Evolutionary conservation across 2,113 vertebrate species (phyloP), one percentile per base, ranked within the genome.

Genomic region (Psittacus erithacus): DNA sequence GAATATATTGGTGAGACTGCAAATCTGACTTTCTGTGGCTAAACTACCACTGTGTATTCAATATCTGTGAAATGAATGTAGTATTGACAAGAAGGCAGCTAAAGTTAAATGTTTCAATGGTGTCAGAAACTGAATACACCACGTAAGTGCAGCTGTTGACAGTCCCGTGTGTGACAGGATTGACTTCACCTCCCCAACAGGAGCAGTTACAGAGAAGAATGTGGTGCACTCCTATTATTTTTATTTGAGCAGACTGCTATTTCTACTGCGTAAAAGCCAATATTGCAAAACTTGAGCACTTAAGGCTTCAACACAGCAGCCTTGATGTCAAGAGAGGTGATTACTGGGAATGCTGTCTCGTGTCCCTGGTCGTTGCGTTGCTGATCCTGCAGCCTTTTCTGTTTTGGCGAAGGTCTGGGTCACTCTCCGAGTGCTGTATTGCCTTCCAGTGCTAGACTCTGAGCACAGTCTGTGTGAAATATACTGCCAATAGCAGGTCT

Each of bases 301-400:
- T 46, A 12, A 59, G 52, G 11, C 69, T 55, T 62, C 49, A 35
- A 6, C 8, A 15, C 47, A 38, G 47, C 47, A 63, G 38, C 18
- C 31, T 75, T 27, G 18, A 3, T 50, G 77, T 50, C 39, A 62
- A 49, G 46, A 80, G 59, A 68, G 10, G 53, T 0, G 2, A 62
- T 27, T 46, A 13, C 13, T 14, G 18, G 60, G 62, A 52, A 16
- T 39, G 24, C 16, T 12, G 2, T 46, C 69, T 33, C n/a, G 5
- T 33, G 3, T 22, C 33, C n/a, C 14, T 11, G 11, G 27, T 27
- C 5, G 1, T 67, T 74, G n/a, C 1, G 0, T 10, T 78, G 55
- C 38, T 74, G 33, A 22, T 83, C 74, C 55, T 82, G 8, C 19
- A 71, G 28, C 31, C 38, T 53, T 0, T 89, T 52, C 55, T 10